Percentiles rank a stretch among this genome's conserved stretches.
Conservation (phyloP, 1,140 invertebrate species). For the Dendroctonus valens region DNA sequence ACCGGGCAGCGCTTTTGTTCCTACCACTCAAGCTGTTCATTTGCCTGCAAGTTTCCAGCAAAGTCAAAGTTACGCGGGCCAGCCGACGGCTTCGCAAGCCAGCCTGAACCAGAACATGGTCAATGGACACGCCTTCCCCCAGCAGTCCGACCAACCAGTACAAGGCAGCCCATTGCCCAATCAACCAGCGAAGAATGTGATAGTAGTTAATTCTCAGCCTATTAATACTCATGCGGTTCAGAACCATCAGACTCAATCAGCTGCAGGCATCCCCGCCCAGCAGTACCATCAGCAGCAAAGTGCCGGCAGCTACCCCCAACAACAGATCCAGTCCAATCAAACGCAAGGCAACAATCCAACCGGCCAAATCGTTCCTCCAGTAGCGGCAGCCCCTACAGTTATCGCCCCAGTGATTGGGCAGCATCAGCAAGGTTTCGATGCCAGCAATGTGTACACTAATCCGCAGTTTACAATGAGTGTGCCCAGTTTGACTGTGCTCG, state of each 20-base stretch:
- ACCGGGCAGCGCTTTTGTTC: constrained; percentile 48
- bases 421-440: constrained; percentile 33
- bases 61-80: constrained; percentile 46
- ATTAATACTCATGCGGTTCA: constrained; percentile 36
- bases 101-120: constrained; percentile 43
- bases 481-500: constrained; percentile 42
- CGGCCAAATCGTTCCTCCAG: not conserved
- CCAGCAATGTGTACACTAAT: constrained; percentile 45
- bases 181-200: constrained; percentile 46
- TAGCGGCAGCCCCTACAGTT: not conserved
- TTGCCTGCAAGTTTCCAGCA: constrained; percentile 47
- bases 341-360: constrained; percentile 8
- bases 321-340: constrained; percentile 1
- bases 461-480: constrained; percentile 45
- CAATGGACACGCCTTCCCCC: constrained; percentile 46
- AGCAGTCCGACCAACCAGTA: constrained; percentile 35
- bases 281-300: constrained; percentile 28
- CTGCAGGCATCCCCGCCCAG: constrained; percentile 25
- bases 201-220: constrained; percentile 43
- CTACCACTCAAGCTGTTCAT: constrained; percentile 44
- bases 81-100: constrained; percentile 36
- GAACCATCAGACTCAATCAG: constrained; percentile 28
- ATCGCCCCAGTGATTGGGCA: constrained; percentile 33
- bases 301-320: constrained; percentile 9
- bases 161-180: constrained; percentile 38